Evolutionary conservation across 2,113 vertebrate species (phyloP).

Genomic region (Tragelaphus scriptus): DNA sequence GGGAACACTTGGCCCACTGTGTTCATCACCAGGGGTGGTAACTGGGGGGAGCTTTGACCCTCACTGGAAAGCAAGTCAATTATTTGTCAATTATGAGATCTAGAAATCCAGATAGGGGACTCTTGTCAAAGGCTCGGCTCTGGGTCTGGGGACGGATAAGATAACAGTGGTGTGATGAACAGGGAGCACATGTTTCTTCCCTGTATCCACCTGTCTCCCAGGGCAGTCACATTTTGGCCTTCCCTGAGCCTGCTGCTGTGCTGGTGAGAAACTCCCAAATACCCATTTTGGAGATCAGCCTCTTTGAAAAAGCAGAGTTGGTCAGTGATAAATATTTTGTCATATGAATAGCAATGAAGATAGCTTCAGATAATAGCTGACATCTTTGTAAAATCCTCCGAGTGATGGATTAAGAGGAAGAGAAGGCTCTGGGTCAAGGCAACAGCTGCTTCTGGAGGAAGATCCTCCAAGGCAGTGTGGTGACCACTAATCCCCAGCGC

Average conservation of each 20-base stretch:
- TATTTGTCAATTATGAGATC: slow-evolving; percentile 50
- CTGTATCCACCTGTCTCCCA: rapidly evolving
- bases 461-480: background rate
- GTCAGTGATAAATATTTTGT: background rate
- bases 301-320: background rate
- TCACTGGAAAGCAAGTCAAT: slow-evolving; percentile 54
- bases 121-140: background rate
- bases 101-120: slow-evolving; percentile 14
- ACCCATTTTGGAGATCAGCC: background rate
- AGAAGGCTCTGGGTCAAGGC: slow-evolving; percentile 13
- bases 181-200: background rate
- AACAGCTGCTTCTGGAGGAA: slow-evolving; percentile 15
- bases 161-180: rapidly evolving
- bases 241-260: rapidly evolving
- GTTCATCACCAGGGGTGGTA: slow-evolving; percentile 30
- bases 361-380: background rate
- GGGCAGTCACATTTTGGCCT: background rate
- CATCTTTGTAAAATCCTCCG: background rate
- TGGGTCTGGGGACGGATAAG: background rate
- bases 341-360: slow-evolving; percentile 6
- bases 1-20: slow-evolving; percentile 53
- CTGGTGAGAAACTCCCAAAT: rapidly evolving
- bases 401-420: background rate
- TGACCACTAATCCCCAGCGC: background rate
- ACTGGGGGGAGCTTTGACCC: slow-evolving; percentile 52